Base-by-base conservation (phyloP, 2,797 vertebrate species). In the Merluccius polli region DNA sequence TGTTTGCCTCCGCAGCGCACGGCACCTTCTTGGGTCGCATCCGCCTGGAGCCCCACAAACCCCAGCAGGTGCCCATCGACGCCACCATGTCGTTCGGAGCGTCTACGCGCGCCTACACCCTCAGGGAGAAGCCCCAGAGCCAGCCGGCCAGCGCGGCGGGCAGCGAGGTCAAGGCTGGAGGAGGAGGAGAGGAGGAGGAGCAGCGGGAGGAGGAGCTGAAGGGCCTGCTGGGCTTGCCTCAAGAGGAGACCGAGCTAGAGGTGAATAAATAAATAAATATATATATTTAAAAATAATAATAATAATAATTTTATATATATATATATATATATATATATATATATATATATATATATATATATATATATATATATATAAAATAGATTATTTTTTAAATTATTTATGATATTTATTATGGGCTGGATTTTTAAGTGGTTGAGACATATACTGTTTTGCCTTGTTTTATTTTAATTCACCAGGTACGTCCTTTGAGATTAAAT, bases 61-160 rank as follows among this genome's bases (percentile, higher is more conserved):
- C 97, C 70, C 98, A 99, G 73, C 98, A 99, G 92, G 97, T 99
- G 79, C 97, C 98, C 81, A 98, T 99, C 38, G 98, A 99, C 90
- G 98, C 97, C 72, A 99, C 97, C 0, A 93, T 99, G 84, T 98
- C 97, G 0, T 99, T 99, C 78, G 98, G 98, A 0, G 98, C 98
- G 5, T 99, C 98, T 32, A 99, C 97, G 0, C 93, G 98, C 2
- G 95, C 95, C 0, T 99, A 99, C 79, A 98, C 96, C 0, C 95
- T 99, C 76, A 93, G 96, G 31, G 98, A 99, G 87, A 99, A 98
- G 82, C 98, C 97, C 4, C 98, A 99, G 92, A 96, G 95, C 0
- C 94, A 98, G 92, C 52, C 52, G 1, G 52, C 1, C 52, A 95
- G 96, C 0, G 95, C 93, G 0, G 85, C 95, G 0, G 93, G 95